Conservation (phyloP, 1,140 invertebrate genomes). For the Heliconius melpomene region DNA sequence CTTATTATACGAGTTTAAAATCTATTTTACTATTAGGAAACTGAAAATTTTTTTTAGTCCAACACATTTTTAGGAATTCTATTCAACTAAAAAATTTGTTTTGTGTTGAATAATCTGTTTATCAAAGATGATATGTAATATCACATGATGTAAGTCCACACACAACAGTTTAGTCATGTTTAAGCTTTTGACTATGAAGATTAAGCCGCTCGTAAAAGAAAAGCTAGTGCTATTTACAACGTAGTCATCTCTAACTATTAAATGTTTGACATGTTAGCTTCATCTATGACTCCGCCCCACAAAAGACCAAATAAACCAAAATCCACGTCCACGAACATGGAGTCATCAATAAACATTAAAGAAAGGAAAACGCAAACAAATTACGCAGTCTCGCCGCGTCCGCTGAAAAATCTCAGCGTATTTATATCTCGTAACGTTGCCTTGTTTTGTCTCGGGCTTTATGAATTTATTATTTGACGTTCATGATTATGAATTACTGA, state of each 20-base stretch:
- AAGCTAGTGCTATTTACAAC: too few relatives aligned
- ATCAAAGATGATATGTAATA: too few relatives aligned
- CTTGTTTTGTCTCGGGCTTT: background rate
- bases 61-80: too few relatives aligned
- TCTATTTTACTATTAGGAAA: too few relatives aligned
- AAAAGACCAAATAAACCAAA: background rate
- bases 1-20: too few relatives aligned
- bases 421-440: conserved; percentile 47
- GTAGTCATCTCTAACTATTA: background rate
- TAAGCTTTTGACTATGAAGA: too few relatives aligned
- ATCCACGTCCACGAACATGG: background rate
- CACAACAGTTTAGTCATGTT: too few relatives aligned
- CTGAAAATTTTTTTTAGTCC: too few relatives aligned
- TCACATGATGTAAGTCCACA: too few relatives aligned
- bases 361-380: conserved; percentile 17
- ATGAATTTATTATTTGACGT: conserved; percentile 16
- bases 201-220: too few relatives aligned
- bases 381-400: conserved; percentile 54
- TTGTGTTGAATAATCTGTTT: too few relatives aligned
- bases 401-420: conserved; percentile 61
- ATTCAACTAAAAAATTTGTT: too few relatives aligned
- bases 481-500: conserved; percentile 2
- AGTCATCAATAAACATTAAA: background rate
- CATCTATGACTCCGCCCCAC: background rate
- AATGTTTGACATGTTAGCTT: background rate